Evolutionary conservation across 2,888 invertebrate genomes (phyloP).

Genomic region (Drosophila gaucha): DNA sequence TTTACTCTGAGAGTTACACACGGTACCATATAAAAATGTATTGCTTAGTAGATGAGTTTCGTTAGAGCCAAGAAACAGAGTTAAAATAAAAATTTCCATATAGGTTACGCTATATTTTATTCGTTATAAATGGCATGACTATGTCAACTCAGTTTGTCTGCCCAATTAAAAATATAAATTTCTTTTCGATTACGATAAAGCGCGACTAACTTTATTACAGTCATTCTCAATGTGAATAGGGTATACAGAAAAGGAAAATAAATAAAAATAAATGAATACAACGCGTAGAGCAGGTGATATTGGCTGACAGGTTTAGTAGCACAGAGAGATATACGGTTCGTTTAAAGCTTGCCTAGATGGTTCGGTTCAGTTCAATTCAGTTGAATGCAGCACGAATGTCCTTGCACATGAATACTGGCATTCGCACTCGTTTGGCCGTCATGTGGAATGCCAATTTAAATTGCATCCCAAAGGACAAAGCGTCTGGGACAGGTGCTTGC

Average conservation of each 20-base stretch:
- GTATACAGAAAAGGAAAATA: not conserved
- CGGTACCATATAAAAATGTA: too few species aligned
- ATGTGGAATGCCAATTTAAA: conserved; percentile 79
- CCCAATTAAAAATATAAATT: not conserved
- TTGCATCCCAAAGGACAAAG: conserved; percentile 77
- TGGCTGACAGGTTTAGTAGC: conserved; percentile 25
- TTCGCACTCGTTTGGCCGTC: conserved; percentile 45
- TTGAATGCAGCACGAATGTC: conserved; percentile 24
- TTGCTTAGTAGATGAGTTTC: too few species aligned
- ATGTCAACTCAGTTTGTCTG: not conserved
- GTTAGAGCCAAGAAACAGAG: too few species aligned
- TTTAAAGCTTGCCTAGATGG: conserved; percentile 1
- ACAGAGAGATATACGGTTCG: not conserved
- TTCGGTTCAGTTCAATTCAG: conserved; percentile 9
- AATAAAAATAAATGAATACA: not conserved
- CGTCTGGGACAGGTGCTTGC: conserved; percentile 65
- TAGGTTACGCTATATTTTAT: too few species aligned
- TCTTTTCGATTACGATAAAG: not conserved
- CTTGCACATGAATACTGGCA: conserved; percentile 14
- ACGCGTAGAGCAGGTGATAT: conserved; percentile 32
- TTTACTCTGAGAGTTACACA: too few species aligned
- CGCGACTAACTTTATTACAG: not conserved
- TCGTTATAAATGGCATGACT: too few species aligned
- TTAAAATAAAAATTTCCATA: not conserved
- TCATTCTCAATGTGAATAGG: not conserved